Conservation (phyloP, 2,113 vertebrate genomes). For the Formicarius rufipectus region DNA sequence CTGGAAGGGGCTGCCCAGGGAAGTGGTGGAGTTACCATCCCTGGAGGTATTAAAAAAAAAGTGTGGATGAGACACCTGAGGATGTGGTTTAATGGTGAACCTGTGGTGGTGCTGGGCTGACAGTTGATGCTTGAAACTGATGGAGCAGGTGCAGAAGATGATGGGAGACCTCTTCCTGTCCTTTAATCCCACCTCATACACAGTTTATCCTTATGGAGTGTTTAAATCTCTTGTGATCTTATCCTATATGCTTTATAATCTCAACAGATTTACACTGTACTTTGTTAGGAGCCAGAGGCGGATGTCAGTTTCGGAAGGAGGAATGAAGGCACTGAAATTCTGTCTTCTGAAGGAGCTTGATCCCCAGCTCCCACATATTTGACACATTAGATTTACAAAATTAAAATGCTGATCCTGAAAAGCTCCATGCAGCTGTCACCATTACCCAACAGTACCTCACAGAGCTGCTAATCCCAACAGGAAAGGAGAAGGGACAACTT, state of each 20-base stretch:
- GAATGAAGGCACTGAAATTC: not conserved
- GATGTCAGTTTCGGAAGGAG: not conserved
- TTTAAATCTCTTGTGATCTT: not conserved
- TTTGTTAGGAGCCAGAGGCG: not conserved
- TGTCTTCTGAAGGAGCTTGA: too few relatives aligned
- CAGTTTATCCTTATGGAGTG: not conserved
- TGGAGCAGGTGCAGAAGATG: not conserved
- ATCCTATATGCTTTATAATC: not conserved
- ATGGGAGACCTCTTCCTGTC: too few relatives aligned
- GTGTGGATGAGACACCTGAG: not conserved
- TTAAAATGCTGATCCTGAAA: too few relatives aligned
- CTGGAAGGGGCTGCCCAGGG: not conserved
- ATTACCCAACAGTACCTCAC: too few relatives aligned
- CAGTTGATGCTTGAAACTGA: not conserved
- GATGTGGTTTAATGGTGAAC: not conserved
- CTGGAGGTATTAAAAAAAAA: not conserved
- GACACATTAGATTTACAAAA: too few relatives aligned
- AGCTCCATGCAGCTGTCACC: too few relatives aligned
- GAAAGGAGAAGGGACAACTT: too few relatives aligned
- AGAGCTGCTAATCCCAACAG: too few relatives aligned
- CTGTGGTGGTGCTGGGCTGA: not conserved
- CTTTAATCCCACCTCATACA: not conserved
- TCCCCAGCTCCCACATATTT: too few relatives aligned
- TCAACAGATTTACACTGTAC: too few relatives aligned
- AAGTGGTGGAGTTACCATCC: not conserved